Evolutionary conservation across 2,113 vertebrate genomes (phyloP).

Genomic region (Clinocottus analis): DNA sequence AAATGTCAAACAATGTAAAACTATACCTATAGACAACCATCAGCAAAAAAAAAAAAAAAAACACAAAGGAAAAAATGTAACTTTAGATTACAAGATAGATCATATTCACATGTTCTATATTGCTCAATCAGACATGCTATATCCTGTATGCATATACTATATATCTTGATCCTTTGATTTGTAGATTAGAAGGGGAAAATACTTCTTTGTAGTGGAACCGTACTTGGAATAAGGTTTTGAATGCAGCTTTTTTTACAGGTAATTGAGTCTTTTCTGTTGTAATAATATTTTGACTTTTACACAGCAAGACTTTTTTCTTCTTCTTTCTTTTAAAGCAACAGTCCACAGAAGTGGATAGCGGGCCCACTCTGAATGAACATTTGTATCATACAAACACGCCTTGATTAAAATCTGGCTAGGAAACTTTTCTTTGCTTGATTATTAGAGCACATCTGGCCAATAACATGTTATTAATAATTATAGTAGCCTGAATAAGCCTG

Average conservation of each 20-base stretch:
- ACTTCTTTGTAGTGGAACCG: not conserved
- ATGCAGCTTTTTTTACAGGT: not conserved
- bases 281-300: not conserved
- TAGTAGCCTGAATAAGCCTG: not conserved
- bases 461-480: not conserved
- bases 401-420: not conserved
- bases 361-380: not conserved
- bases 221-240: not conserved
- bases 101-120: constrained; percentile 1
- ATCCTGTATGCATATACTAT: not conserved
- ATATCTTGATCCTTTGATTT: not conserved
- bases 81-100: constrained; percentile 25
- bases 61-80: not conserved
- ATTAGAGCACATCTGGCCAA: not conserved
- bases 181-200: not conserved
- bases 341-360: not conserved
- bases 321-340: not conserved
- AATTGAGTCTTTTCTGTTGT: not conserved
- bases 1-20: constrained; percentile 83
- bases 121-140: not conserved
- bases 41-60: not conserved
- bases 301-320: not conserved
- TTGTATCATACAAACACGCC: not conserved
- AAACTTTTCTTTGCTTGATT: not conserved
- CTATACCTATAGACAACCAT: constrained; percentile 52